Base-by-base conservation (phyloP, 2,888 invertebrate species). In the Pseudococcus longispinus region DNA sequence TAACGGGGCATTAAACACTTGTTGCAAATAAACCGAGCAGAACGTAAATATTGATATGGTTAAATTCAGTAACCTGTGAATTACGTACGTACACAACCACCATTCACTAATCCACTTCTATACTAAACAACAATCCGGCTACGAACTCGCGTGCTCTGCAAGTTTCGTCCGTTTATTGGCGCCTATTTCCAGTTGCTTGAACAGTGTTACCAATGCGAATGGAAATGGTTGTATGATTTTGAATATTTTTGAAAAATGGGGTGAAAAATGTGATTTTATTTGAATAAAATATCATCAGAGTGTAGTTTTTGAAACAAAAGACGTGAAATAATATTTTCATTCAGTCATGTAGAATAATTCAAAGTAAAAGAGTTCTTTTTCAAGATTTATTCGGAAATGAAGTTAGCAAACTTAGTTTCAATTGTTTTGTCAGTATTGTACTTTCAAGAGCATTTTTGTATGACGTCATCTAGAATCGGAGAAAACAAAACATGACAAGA, bases 1-100 rank as follows among this genome's bases (percentile, higher is more conserved):
- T 85, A 80, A 86, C 80, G 55, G 86, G 37, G 80, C 55, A 86
- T 51, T 80, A 55, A 86, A 80, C 86, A 86, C 86, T 86, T 86
- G 86, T 86, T 86, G 86, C 86, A 55, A 85, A 32, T 77, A 74
- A 86, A 86, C 80, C 74, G 46, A 51, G 37, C 20, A 77, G 44
- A 86, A 86, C 86, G 86, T 86, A 86, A 86, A 86, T 86, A 86
- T 86, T 86, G 80, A 86, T 74, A 86, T 55, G 70, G 32, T 77
- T 77, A 86, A 23, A 80, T 26, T 65, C 37, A 37, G 74, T 70
- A 70, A 51, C 77, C 55, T 46, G n/a, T 9, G 29, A 55, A 44
- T 70, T 29, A 55, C 44, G 29, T 20, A 86, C 77, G 46, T 51
- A 44, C 74, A 85, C 51, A 51, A 80, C 86, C 55, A 86, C 86